Evolutionary conservation across 2,888 invertebrate species (phyloP), one percentile per base, ranked within the genome.

Genomic region (Leptinotarsa juncta): DNA sequence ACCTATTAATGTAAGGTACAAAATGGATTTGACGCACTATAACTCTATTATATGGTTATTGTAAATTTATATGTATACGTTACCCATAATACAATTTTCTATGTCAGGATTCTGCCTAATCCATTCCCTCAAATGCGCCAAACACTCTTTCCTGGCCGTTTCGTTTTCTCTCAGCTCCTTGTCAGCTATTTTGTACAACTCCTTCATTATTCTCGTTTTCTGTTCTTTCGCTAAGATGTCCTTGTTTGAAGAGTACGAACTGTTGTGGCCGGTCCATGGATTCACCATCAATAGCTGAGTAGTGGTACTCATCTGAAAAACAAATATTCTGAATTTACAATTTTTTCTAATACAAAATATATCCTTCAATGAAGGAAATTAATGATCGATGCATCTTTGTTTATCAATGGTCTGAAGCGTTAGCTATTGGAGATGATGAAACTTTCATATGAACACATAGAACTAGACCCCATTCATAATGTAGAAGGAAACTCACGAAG

Each of bases 131-230:
- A 95, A 88, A 82, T 93, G 92, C 15, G 88, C 85, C 67, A 95
- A 85, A 2, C 92, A 91, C 83, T 94, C 92, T 49, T 91, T 91
- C 68, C 91, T 89, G 0, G 90, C 90, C 14, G 88, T 86, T 16
- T 93, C 91, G 65, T 93, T 93, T 85, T 95, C 95, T 16, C 94
- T 88, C n/a, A 95, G 87, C 83, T 95, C 94, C 67, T 89, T 89
- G 67, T 90, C 90, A 0, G 94, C 94, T 0, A 92, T 87, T 78
- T 90, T 89, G 16, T 80, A 86, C 48, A 84, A 68, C 67, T 81
- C 77, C 3, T 89, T 76, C 57, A 57, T 57, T 0, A 57, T 57
- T 15, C 57, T 57, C 15, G 57, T 57, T 20, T 20, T 57, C 57
- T 57, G 57, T 14, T 57, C 57, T 23, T 23, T 57, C 2, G 57